phyloP scores from a whole-genome alignment of 2,113 vertebrate genomes.

The Tringa solitaria region DNA sequence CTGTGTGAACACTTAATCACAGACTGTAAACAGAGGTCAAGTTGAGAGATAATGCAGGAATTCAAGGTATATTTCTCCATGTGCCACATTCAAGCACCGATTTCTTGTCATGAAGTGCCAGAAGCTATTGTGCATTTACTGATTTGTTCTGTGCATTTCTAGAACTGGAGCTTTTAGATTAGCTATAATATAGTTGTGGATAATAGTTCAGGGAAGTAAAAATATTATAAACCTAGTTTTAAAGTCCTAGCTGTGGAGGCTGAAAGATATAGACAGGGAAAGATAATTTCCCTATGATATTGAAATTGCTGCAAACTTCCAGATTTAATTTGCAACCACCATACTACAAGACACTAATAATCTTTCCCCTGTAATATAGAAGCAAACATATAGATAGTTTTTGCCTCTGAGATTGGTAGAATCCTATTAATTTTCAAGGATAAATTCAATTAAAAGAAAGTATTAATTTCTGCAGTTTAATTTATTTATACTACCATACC shows the following conservation, averaged over 20 bases:
- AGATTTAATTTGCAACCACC: conserved; percentile 67
- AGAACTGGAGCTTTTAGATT: conserved; percentile 45
- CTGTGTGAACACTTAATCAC: conserved; percentile 51
- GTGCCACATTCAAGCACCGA: conserved; percentile 38
- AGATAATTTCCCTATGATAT: conserved; percentile 70
- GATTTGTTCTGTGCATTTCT: conserved; percentile 51
- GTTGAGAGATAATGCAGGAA: conserved; percentile 44
- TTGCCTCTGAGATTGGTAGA: conserved; percentile 54
- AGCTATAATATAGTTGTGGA: conserved; percentile 1
- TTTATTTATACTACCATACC: conserved; percentile 51
- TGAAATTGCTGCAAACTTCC: conserved; percentile 66
- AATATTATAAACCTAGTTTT: not conserved
- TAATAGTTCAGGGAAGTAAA: conserved; percentile 2
- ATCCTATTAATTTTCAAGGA: conserved; percentile 74
- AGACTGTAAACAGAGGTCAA: conserved; percentile 68
- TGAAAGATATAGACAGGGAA: conserved; percentile 67
- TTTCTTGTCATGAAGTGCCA: conserved; percentile 48
- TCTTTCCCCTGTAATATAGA: conserved; percentile 66
- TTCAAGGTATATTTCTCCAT: conserved; percentile 53
- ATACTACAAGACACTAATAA: conserved; percentile 69
- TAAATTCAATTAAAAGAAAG: conserved; percentile 71
- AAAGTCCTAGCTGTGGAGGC: conserved; percentile 33
- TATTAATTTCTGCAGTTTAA: conserved; percentile 63
- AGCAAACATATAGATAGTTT: conserved; percentile 52
- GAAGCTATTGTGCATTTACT: conserved; percentile 9